Evolutionary conservation across 2,797 vertebrate species (phyloP).

Genomic region (Sorex maritimensis): DNA sequence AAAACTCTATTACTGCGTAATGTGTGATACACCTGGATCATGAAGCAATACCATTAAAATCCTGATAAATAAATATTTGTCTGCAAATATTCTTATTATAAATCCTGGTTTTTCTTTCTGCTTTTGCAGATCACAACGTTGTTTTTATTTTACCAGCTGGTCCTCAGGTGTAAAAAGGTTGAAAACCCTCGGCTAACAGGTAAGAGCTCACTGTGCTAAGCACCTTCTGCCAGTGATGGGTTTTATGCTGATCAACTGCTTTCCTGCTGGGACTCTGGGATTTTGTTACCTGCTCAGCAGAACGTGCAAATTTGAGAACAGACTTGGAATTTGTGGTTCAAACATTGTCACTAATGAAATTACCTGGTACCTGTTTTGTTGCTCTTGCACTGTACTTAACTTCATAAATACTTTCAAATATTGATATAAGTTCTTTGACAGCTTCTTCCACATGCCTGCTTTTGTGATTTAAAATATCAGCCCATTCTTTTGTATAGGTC

Average conservation of each 20-base stretch:
- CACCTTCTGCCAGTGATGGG: neutral
- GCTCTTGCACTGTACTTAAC: constrained; percentile 83
- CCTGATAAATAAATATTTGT: no score
- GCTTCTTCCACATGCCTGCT: constrained; percentile 90
- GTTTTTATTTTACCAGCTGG: no score
- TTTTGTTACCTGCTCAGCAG: neutral
- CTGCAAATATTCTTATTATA: no score
- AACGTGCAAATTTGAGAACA: neutral
- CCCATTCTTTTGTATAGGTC: constrained; percentile 89
- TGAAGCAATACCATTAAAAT: no score
- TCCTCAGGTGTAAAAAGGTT: no score
- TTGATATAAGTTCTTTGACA: constrained; percentile 90
- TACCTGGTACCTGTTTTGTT: constrained; percentile 88
- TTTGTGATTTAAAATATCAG: constrained; percentile 90
- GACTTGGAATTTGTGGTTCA: neutral
- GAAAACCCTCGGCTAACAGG: no score
- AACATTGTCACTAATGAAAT: neutral
- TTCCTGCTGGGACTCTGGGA: neutral
- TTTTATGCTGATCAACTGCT: neutral
- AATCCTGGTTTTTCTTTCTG: no score
- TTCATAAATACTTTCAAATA: constrained; percentile 90
- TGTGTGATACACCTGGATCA: no score
- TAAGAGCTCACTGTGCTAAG: no score
- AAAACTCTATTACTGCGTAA: no score
- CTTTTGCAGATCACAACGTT: no score